Conservation (phyloP, 2,113 vertebrate species). For the Falco punctatus region DNA sequence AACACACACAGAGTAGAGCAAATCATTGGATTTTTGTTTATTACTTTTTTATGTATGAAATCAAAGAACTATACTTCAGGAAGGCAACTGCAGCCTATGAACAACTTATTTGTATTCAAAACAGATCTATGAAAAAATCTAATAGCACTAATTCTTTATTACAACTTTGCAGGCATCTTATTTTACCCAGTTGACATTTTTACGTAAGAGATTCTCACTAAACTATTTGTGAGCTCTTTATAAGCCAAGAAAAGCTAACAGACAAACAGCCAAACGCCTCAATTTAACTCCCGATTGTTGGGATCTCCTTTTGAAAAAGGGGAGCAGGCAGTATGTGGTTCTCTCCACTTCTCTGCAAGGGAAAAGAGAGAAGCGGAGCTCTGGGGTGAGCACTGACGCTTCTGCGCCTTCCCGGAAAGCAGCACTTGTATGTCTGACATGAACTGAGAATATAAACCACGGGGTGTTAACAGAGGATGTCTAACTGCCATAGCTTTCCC, state of each 20-base stretch:
- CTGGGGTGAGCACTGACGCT: fast-evolving
- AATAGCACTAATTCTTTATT: neutral
- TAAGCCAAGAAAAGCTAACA: neutral
- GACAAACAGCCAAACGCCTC: neutral
- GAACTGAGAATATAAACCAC: fast-evolving
- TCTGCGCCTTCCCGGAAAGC: neutral
- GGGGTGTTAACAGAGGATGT: neutral
- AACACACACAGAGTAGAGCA: fast-evolving
- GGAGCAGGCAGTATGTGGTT: fast-evolving
- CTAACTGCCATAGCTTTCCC: neutral
- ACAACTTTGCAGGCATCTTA: neutral
- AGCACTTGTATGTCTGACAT: fast-evolving
- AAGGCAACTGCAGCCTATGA: neutral
- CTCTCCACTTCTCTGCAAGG: too few species aligned
- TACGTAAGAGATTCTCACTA: neutral
- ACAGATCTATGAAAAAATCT: neutral
- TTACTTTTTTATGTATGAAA: neutral
- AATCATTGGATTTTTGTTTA: neutral
- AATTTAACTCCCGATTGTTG: fast-evolving
- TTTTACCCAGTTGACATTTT: neutral
- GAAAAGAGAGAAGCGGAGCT: neutral
- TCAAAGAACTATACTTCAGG: neutral
- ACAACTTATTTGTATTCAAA: neutral
- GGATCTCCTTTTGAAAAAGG: neutral
- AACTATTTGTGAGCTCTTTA: neutral